Evolutionary conservation across 1,140 invertebrate species (phyloP).

Genomic region (Drosophila parabipectinata): DNA sequence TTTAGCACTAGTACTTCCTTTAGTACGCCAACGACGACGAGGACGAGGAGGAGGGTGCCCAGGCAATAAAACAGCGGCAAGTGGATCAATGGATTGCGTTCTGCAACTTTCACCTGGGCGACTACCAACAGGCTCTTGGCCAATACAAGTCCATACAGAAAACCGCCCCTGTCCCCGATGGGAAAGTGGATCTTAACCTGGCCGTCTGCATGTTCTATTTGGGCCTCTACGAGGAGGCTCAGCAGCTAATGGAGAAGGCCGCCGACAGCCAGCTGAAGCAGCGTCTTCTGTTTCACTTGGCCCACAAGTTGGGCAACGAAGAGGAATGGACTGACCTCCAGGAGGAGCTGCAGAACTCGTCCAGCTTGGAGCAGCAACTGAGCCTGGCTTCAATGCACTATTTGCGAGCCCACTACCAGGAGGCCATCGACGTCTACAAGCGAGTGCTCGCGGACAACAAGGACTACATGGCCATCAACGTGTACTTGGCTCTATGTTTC

Average conservation of each 20-base stretch:
- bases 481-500: slow-evolving; percentile 98
- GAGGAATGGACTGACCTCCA: slow-evolving; percentile 92
- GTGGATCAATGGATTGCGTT: slow-evolving; percentile 95
- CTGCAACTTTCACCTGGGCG: slow-evolving; percentile 97
- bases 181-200: slow-evolving; percentile 90
- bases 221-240: slow-evolving; percentile 90
- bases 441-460: slow-evolving; percentile 95
- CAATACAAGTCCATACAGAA: slow-evolving; percentile 87
- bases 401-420: slow-evolving; percentile 97
- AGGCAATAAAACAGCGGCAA: slow-evolving; percentile 85
- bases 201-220: slow-evolving; percentile 98
- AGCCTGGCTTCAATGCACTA: slow-evolving; percentile 98
- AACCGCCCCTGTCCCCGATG: slow-evolving; percentile 55
- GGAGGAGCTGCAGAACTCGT: slow-evolving; percentile 93
- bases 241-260: slow-evolving; percentile 86
- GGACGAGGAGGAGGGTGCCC: slow-evolving; percentile 85
- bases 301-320: slow-evolving; percentile 97
- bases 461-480: slow-evolving; percentile 97
- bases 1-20: not conserved
- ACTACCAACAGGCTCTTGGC: slow-evolving; percentile 94
- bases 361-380: slow-evolving; percentile 97
- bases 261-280: slow-evolving; percentile 87
- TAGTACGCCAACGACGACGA: slow-evolving; percentile 84
- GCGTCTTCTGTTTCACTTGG: slow-evolving; percentile 95
- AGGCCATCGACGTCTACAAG: slow-evolving; percentile 99